Evolutionary conservation across 2,888 invertebrate genomes (phyloP), one percentile per base, ranked within the genome.

Genomic region (Cheilosia urbana): DNA sequence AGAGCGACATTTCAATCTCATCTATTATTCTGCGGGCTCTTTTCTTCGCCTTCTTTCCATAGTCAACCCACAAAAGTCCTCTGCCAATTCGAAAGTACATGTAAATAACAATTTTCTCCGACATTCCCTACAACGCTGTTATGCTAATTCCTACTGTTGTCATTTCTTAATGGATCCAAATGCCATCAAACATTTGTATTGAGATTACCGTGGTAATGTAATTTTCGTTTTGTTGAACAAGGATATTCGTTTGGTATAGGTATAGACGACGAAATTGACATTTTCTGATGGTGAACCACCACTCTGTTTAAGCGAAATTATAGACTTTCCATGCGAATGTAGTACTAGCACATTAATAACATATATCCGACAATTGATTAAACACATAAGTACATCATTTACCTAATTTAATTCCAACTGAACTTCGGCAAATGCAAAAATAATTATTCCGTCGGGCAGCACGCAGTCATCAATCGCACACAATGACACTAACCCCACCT

Each of bases 321-420:
- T 11, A 11, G 34, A 34, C 9, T 37, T 13, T 13, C 4, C 37
- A 37, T 37, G 13, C 4, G 0, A 4, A 37, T 37, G 13, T 37
- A 2, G 0, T 3, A 37, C 37, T 13, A 3, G 3, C 37, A 13
- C 13, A 11, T 13, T 13, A 1, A 37, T 13, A 13, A 37, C 11
- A 37, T 11, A 11, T 13, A 2, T 34, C 0, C 9, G 34, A 11
- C 3, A 13, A 37, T 37, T 4, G 37, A 37, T 37, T 13, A 13
- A 13, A 0, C 34, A 69, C 42, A 58, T 21, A 65, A 42, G 45
- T 51, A 58, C 40, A 71, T 51, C 42, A 37, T 62, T 66, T 72
- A 66, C 66, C 78, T 82, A 82, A 82, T 82, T 82, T 62, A 78
- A 78, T 72, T 82, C 40, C 72, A 78, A 78, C 72, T 72, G 60